Evolutionary conservation across 2,113 vertebrate genomes (phyloP).

Genomic region (Paratilapia polleni): DNA sequence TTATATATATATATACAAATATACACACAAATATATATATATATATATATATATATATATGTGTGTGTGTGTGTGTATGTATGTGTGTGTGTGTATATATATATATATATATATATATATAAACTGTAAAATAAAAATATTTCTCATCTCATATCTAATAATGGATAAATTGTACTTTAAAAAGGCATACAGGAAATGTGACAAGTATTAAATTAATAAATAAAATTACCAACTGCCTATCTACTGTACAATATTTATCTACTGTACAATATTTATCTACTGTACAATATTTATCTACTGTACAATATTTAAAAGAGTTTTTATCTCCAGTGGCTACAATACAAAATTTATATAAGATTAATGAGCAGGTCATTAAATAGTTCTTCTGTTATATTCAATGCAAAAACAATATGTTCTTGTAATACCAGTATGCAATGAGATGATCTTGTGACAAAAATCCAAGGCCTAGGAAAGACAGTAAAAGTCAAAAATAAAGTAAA

Average conservation of each 20-base stretch:
- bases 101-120: background rate
- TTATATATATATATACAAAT: too few relatives aligned
- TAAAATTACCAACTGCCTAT: background rate
- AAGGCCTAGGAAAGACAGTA: background rate
- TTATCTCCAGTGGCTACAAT: background rate
- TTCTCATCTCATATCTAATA: background rate
- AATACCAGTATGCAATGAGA: too few relatives aligned
- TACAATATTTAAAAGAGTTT: background rate
- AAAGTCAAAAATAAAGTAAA: background rate
- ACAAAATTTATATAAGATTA: background rate
- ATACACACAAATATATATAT: too few relatives aligned
- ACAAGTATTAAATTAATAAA: background rate
- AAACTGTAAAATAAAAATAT: background rate
- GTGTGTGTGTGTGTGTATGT: too few relatives aligned
- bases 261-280: too few relatives aligned
- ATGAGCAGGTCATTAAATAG: background rate
- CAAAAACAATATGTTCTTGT: background rate
- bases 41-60: too few relatives aligned
- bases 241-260: too few relatives aligned
- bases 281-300: background rate
- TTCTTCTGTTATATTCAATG: background rate
- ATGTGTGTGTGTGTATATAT: too few relatives aligned
- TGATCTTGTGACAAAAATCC: background rate
- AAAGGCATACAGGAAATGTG: background rate
- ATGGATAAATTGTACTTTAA: background rate